phyloP scores from a whole-genome alignment of 2,797 vertebrate species.

The Mus minutoides region DNA sequence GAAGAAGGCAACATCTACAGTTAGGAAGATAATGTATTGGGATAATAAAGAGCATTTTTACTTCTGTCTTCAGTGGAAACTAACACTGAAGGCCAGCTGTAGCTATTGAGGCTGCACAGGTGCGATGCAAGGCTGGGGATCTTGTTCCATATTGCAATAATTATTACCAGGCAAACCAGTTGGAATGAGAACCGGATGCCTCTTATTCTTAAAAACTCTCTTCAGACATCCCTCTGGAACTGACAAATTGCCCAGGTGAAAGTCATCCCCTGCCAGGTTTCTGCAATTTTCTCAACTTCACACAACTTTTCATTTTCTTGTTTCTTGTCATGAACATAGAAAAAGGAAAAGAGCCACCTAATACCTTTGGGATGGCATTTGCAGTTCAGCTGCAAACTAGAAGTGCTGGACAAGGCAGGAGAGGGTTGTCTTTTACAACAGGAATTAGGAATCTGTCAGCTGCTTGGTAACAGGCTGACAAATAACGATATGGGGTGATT shows the following conservation, averaged over 20 bases:
- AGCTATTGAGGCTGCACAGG: conserved; percentile 67
- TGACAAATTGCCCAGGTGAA: conserved; percentile 81
- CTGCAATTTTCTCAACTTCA: conserved; percentile 76
- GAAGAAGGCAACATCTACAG: conserved; percentile 5
- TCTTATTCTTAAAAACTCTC: conserved; percentile 70
- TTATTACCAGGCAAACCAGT: conserved; percentile 65
- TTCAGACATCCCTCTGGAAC: conserved; percentile 75
- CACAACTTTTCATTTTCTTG: conserved; percentile 79
- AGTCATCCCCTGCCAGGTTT: conserved; percentile 80
- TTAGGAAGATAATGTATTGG: conserved; percentile 27
- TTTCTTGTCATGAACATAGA: conserved; percentile 75
- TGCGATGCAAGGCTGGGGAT: conserved; percentile 44
- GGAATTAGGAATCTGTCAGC: conserved; percentile 62
- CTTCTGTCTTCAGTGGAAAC: conserved; percentile 60
- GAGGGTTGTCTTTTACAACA: conserved; percentile 70
- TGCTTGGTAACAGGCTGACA: conserved; percentile 70
- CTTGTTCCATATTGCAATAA: conserved; percentile 69
- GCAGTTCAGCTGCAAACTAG: conserved; percentile 63
- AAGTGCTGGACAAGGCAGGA: conserved; percentile 49
- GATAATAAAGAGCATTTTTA: conserved; percentile 58
- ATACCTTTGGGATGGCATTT: conserved; percentile 76
- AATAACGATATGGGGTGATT: conserved; percentile 62
- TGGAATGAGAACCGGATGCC: conserved; percentile 73
- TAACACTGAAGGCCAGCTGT: conserved; percentile 46
- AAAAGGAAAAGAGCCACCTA: conserved; percentile 77